Evolutionary conservation across 2,113 vertebrate genomes (phyloP).

Genomic region (Onychostruthus taczanowskii): DNA sequence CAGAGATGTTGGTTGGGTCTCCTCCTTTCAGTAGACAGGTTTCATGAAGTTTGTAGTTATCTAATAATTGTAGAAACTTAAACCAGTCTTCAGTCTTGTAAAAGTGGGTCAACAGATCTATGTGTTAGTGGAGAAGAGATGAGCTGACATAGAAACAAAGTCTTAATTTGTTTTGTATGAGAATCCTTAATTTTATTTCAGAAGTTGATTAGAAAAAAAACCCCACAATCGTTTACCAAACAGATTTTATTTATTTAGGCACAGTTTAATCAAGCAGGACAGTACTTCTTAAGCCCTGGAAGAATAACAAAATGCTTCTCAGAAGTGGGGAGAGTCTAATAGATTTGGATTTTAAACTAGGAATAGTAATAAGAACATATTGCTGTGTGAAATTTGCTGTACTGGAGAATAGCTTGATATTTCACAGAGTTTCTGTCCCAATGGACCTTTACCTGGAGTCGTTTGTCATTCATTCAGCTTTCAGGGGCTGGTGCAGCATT

Average conservation of each 20-base stretch:
- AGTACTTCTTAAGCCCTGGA: background rate
- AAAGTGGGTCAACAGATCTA: background rate
- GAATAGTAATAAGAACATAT: background rate
- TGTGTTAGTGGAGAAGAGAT: background rate
- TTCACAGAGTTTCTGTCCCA: background rate
- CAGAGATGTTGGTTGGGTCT: background rate
- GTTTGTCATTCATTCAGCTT: background rate
- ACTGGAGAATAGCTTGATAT: background rate
- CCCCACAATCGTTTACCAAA: background rate
- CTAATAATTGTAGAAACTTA: background rate
- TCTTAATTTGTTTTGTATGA: background rate
- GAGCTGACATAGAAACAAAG: background rate
- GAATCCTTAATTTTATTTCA: background rate
- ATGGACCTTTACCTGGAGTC: background rate
- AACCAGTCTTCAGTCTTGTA: background rate
- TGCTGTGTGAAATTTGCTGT: background rate
- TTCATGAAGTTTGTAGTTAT: background rate
- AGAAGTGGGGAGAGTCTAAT: background rate
- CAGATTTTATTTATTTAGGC: background rate
- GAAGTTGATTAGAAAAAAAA: background rate
- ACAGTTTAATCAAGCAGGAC: background rate
- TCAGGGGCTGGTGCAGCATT: background rate
- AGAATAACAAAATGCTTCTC: background rate
- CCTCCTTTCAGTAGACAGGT: background rate
- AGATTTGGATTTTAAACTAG: background rate